Base-by-base conservation (phyloP, 2,888 invertebrate species). In the Calliphora vomitoria region DNA sequence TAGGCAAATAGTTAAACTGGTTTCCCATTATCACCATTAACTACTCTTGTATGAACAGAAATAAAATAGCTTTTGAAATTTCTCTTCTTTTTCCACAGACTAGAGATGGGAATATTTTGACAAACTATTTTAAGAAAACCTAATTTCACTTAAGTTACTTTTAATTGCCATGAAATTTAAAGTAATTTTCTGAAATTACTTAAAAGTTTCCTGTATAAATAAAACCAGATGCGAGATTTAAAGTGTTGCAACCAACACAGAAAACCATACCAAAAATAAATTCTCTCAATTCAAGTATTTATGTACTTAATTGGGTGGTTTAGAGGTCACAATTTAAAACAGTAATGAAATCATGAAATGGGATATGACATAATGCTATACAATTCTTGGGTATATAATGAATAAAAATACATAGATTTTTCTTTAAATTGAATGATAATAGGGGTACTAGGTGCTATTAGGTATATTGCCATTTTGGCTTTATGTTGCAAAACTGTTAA, bases 291-390 rank as follows among this genome's bases (percentile, higher is more conserved):
- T 71, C 18, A 60, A 58, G 15, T 71, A 71, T 44, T 13, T 1
- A 44, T 13, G 13, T 44, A 44, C 11, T 10, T 58, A 25, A 58
- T 69, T 69, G 69, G n/a, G 44, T 60, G 69, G 47, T 41, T 44
- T 71, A 35, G 62, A 81, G 71, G 60, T 81, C 80, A 72, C 38
- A 80, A 79, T 79, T 20, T 20, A 47, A 71, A 38, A 15, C 50
- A 50, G 4, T 5, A 72, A 81, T 50, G 50, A 62, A 71, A 50
- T 72, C 62, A 72, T 25, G 11, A 25, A 13, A 38, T 53, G 47
- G 8, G 8, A 62, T 62, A 80, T 80, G 60, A 35, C 35, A 35
- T 80, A 50, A 71, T 50, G 15, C 8, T 10, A 66, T 11, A 41
- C 18, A 66, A 44, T 41, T 20, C 11, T 66, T 66, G 66, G 20